Conservation (phyloP, 2,113 vertebrate species). For the Myodes glareolus region DNA sequence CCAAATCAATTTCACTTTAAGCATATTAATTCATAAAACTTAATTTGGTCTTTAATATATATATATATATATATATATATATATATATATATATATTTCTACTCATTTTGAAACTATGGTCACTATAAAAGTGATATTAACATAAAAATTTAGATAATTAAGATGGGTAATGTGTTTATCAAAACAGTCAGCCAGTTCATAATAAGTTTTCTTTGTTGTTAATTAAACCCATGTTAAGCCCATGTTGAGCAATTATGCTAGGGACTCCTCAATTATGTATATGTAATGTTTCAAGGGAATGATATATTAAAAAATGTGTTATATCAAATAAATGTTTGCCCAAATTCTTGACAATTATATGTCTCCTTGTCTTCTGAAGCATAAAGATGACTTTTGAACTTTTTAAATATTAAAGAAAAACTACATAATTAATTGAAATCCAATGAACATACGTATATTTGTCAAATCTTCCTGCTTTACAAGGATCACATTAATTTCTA, state of each 20-base stretch:
- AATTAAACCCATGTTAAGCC: slow-evolving; percentile 35
- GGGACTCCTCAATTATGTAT: slow-evolving; percentile 34
- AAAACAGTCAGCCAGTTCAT: not conserved
- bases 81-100: not conserved
- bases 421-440: not conserved
- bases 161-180: slow-evolving; percentile 46
- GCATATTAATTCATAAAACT: not conserved
- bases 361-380: not conserved
- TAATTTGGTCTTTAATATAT: not conserved
- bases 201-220: slow-evolving; percentile 54
- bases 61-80: not conserved
- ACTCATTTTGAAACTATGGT: not conserved
- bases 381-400: not conserved
- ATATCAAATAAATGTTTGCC: not conserved
- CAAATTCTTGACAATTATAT: not conserved
- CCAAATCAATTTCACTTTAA: not conserved
- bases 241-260: slow-evolving; percentile 32
- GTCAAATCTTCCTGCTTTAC: not conserved
- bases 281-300: not conserved
- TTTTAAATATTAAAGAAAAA: not conserved
- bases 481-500: not conserved
- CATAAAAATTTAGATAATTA: not conserved
- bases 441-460: not conserved
- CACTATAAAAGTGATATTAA: not conserved
- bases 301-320: not conserved